Evolutionary conservation across 2,113 vertebrate genomes (phyloP), one percentile per base, ranked within the genome.

Genomic region (Acanthochromis polyacanthus): DNA sequence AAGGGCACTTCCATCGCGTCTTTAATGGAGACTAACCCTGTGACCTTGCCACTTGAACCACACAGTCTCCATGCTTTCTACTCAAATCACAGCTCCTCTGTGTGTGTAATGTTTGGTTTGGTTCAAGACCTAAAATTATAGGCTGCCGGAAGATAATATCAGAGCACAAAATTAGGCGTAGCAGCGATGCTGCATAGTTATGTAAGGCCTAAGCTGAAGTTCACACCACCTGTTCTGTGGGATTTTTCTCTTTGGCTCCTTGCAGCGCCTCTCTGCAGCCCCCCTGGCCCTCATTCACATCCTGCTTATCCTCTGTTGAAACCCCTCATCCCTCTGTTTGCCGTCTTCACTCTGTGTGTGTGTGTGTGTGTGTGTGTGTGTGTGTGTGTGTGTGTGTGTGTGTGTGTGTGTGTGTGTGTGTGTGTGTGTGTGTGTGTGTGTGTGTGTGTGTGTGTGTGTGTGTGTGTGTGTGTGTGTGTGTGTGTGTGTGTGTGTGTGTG

Each of bases 171-270:
- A 40, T 22, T 71, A 30, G 30, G 51, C 25, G 10, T 48, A 40
- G 64, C 45, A 46, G 66, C 4, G 7, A 25, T 66, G 65, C 75
- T 67, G 55, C 83, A 82, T 57, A 1, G 7, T 81, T 83, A 22
- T 28, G 5, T 80, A 83, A 78, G 61, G 43, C 25, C 45, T 59
- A 59, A 71, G 56, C 57, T 83, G 64, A 83, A 81, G 36, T 83
- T 86, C n/a, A 64, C 46, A 73, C 76, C 62, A 48, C 17, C 11
- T 57, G 56, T 62, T 30, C 50, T 63, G 25, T 52, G 30, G 20
- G 32, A 6, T 68, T 62, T 67, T 50, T 60, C 30, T 19, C 55
- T 58, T 45, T 59, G 28, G 48, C 28, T 64, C 48, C 36, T 69
- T 3, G 4, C 4, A 8, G 20, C 56, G 43, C 52, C 50, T 72